These are phyloP conservation scores for Emydoidea blandingii DNA, from an alignment of 2,797 vertebrate genomes.

Conservation along the genomic window DNA sequence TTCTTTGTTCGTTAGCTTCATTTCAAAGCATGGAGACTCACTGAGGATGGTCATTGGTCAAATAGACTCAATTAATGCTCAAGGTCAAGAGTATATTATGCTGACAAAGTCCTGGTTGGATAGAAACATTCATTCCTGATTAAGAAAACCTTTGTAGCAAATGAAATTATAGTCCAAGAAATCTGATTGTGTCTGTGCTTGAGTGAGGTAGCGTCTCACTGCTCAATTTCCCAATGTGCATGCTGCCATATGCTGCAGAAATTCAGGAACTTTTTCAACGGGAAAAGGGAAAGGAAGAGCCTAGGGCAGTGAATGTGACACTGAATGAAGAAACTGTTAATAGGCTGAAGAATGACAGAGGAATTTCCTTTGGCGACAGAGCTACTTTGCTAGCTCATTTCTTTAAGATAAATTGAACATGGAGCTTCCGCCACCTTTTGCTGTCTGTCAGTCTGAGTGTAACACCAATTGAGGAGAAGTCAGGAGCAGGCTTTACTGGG, in stretches of 20 bases:
- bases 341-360: slow-evolving; percentile 72
- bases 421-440: slow-evolving; percentile 62
- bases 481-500: slow-evolving; percentile 35
- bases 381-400: slow-evolving; percentile 61
- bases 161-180: slow-evolving; percentile 86
- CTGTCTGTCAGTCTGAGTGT: slow-evolving; percentile 54
- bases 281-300: slow-evolving; percentile 73
- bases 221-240: slow-evolving; percentile 79
- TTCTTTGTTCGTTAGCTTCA: slow-evolving; percentile 55
- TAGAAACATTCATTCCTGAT: slow-evolving; percentile 82
- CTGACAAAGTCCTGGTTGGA: slow-evolving; percentile 75
- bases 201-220: slow-evolving; percentile 84
- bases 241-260: slow-evolving; percentile 76
- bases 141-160: slow-evolving; percentile 81
- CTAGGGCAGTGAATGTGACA: slow-evolving; percentile 71
- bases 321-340: slow-evolving; percentile 79
- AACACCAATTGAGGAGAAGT: slow-evolving; percentile 70
- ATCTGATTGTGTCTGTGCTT: slow-evolving; percentile 84
- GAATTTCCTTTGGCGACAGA: slow-evolving; percentile 76
- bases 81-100: slow-evolving; percentile 83
- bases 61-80: slow-evolving; percentile 79
- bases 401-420: slow-evolving; percentile 59
- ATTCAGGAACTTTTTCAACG: slow-evolving; percentile 72
- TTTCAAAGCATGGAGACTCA: slow-evolving; percentile 28
- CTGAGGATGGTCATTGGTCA: slow-evolving; percentile 50